A percentile compares a stretch with the other conserved stretches of the same genome.
Conservation (phyloP, 92 coral and sea anemone genomes). For the Nematostella vectensis region DNA sequence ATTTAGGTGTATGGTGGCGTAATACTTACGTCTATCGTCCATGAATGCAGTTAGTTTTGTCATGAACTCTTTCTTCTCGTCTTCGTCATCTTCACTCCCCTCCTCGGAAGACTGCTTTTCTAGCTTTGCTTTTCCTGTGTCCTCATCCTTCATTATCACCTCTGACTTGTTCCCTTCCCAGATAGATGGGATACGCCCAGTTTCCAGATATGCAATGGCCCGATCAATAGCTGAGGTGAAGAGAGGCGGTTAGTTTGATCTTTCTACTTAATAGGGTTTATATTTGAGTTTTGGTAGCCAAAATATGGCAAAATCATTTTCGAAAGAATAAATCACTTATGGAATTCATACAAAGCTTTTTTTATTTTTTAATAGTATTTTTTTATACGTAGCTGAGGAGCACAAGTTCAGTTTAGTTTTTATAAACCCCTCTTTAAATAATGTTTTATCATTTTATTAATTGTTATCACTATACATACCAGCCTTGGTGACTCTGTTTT, state of each 20-base stretch:
- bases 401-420: too few relatives aligned
- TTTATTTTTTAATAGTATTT: too few relatives aligned
- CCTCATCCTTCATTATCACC: slow-evolving; percentile 45
- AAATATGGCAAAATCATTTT: too few relatives aligned
- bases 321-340: too few relatives aligned
- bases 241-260: neutral
- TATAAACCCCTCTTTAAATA: too few relatives aligned
- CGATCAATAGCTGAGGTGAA: slow-evolving; percentile 63
- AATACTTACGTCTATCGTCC: slow-evolving; percentile 70
- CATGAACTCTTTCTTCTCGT: slow-evolving; percentile 52
- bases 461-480: slow-evolving; percentile 50
- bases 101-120: slow-evolving; percentile 39
- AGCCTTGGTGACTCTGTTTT: slow-evolving; percentile 60
- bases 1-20: too few relatives aligned
- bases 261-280: neutral
- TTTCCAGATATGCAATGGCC: slow-evolving; percentile 71
- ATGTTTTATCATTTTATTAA: too few relatives aligned
- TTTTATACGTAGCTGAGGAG: too few relatives aligned
- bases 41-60: slow-evolving; percentile 60
- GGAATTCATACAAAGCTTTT: too few relatives aligned
- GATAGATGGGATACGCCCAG: slow-evolving; percentile 76
- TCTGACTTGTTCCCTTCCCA: slow-evolving; percentile 74
- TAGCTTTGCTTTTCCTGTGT: slow-evolving; percentile 13
- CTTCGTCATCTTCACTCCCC: slow-evolving; percentile 56
- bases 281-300: too few relatives aligned